A percentile compares a stretch with the other conserved stretches of the same genome.
phyloP scores from a whole-genome alignment of 1,140 invertebrate genomes.

The Triops cancriformis region DNA sequence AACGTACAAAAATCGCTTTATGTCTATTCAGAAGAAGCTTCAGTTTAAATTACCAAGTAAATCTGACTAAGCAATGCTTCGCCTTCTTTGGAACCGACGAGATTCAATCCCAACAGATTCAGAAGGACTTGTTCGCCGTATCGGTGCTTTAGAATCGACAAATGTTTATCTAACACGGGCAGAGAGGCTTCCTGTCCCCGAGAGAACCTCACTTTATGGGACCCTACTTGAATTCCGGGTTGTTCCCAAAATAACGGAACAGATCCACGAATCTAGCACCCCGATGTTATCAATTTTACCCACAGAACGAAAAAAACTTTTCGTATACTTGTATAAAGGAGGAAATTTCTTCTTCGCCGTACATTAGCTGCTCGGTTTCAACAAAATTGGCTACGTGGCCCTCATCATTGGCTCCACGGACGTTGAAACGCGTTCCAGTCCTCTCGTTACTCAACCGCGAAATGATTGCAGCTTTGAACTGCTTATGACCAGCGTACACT shows the following conservation, averaged over 20 bases:
- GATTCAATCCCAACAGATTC: conserved; percentile 79
- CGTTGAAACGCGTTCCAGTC: conserved; percentile 84
- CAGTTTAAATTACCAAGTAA: conserved; percentile 55
- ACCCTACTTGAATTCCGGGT: conserved; percentile 96
- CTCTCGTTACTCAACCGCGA: conserved; percentile 94
- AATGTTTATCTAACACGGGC: conserved; percentile 85
- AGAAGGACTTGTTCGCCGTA: conserved; percentile 88
- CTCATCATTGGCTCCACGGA: conserved; percentile 96
- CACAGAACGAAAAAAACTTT: background rate
- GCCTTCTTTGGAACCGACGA: conserved; percentile 89
- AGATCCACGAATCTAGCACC: conserved; percentile 72
- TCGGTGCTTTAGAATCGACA: conserved; percentile 71
- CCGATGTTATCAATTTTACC: conserved; percentile 39
- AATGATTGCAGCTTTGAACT: conserved; percentile 85
- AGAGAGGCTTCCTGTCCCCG: conserved; percentile 85
- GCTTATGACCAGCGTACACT: conserved; percentile 85
- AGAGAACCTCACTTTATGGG: conserved; percentile 96
- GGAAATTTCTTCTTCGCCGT: conserved; percentile 72
- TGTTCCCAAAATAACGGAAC: conserved; percentile 99
- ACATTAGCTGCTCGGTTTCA: conserved; percentile 96
- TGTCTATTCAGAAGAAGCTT: conserved; percentile 20
- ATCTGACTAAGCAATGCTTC: conserved; percentile 91
- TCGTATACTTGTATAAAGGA: conserved; percentile 59
- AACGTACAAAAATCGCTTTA: background rate
- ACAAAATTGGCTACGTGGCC: conserved; percentile 99